A percentile compares a stretch with the other conserved stretches of the same genome.
phyloP scores from a whole-genome alignment of 1,140 invertebrate genomes.

The Mercenaria mercenaria region DNA sequence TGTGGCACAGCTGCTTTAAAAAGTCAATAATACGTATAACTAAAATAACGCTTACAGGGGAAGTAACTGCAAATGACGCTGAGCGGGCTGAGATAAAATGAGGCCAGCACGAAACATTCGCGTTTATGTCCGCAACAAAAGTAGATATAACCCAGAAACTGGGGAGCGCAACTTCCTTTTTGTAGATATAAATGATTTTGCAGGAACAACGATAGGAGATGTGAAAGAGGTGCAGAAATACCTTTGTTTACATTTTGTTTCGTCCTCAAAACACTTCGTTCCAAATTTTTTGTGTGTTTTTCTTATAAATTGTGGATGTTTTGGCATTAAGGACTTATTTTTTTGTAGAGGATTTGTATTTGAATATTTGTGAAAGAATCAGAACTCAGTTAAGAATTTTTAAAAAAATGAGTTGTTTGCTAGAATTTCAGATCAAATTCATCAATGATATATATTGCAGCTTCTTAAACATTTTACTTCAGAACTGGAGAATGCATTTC shows the following conservation, averaged over 20 bases:
- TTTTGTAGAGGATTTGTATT: no score
- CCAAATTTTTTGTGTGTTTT: no score
- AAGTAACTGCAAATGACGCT: not conserved
- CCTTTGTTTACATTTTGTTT: conserved; percentile 46
- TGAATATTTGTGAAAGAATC: no score
- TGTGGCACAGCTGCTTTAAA: no score
- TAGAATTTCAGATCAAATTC: no score
- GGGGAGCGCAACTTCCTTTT: conserved; percentile 61
- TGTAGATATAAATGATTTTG: conserved; percentile 72
- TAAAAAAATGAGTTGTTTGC: no score
- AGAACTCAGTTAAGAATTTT: no score
- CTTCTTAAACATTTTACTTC: no score
- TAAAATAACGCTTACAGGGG: not conserved
- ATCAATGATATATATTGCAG: no score
- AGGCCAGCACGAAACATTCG: conserved; percentile 39
- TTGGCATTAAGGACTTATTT: no score
- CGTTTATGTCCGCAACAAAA: conserved; percentile 67
- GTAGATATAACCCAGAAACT: conserved; percentile 62
- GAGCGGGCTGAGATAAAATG: not conserved
- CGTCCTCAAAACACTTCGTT: not conserved
- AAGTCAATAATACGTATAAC: not conserved
- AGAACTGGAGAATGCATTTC: no score
- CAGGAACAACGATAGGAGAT: conserved; percentile 70
- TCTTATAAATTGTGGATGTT: no score
- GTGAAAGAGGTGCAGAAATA: conserved; percentile 70